A percentile compares a stretch with the other conserved stretches of the same genome.
Evolutionary conservation across 2,797 vertebrate genomes (phyloP).

Genomic region (Phalloptychus januarius): DNA sequence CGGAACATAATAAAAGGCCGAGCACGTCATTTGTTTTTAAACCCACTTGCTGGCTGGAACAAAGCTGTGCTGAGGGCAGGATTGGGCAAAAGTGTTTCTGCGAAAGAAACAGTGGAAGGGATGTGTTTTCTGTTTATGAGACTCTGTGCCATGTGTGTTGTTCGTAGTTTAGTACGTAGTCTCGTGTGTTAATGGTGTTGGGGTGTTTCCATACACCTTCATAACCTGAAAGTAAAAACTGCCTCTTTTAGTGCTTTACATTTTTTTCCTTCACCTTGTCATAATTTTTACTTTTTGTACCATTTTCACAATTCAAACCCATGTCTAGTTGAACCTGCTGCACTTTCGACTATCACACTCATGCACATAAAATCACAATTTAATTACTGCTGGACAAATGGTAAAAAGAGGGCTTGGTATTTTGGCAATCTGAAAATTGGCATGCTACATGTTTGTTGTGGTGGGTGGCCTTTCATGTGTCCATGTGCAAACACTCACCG

Average conservation of each 20-base stretch:
- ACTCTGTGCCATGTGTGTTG: constrained; percentile 29
- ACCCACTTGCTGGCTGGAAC: constrained; percentile 74
- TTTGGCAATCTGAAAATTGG: constrained; percentile 24
- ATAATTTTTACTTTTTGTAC: constrained; percentile 12
- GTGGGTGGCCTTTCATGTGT: constrained; percentile 40
- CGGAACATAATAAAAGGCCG: constrained; percentile 80
- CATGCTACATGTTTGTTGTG: constrained; percentile 43
- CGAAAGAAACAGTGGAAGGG: constrained; percentile 55
- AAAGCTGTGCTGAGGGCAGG: constrained; percentile 67
- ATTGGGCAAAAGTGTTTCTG: constrained; percentile 67
- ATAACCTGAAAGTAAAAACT: constrained; percentile 22
- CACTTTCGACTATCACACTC: constrained; percentile 27
- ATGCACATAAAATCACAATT: constrained; percentile 31
- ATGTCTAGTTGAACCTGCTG: constrained; percentile 42
- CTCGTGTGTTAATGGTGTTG: constrained; percentile 40
- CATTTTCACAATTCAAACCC: constrained; percentile 8
- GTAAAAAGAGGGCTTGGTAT: constrained; percentile 51
- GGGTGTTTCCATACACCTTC: constrained; percentile 32
- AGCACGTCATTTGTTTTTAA: constrained; percentile 79
- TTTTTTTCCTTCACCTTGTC: constrained; percentile 1
- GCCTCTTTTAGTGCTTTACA: not conserved
- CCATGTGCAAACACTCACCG: constrained; percentile 12
- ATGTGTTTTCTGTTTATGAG: constrained; percentile 58
- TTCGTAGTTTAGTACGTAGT: no score
- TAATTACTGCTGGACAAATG: constrained; percentile 40